A percentile compares a stretch with the other conserved stretches of the same genome.
These are phyloP conservation scores for Antheraea pernyi DNA, from an alignment of 1,140 invertebrate genomes.

Conservation along the genomic window DNA sequence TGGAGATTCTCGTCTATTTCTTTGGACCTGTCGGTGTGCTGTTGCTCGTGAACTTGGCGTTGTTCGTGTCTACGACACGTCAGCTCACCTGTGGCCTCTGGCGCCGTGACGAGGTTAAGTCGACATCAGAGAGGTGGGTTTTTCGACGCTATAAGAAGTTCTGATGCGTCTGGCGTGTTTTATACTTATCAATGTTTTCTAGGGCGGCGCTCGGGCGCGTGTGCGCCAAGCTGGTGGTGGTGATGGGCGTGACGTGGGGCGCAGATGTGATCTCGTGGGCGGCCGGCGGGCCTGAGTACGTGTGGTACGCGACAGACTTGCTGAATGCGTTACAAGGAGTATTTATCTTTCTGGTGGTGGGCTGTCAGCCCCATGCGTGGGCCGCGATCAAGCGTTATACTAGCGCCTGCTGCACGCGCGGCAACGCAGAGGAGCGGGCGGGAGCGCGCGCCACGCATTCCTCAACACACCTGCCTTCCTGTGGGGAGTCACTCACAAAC, in stretches of 20 bases:
- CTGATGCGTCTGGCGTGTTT: neutral
- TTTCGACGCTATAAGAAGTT: too few relatives aligned
- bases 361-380: slow-evolving; percentile 89
- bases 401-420: slow-evolving; percentile 80
- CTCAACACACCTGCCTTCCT: slow-evolving; percentile 88
- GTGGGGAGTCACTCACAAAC: slow-evolving; percentile 86
- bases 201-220: slow-evolving; percentile 88
- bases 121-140: slow-evolving; percentile 87
- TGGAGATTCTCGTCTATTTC: slow-evolving; percentile 90
- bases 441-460: slow-evolving; percentile 81
- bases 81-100: slow-evolving; percentile 92
- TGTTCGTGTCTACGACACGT: slow-evolving; percentile 89
- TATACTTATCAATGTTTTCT: slow-evolving; percentile 34
- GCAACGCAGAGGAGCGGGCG: slow-evolving; percentile 72
- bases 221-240: slow-evolving; percentile 90
- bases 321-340: slow-evolving; percentile 92
- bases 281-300: slow-evolving; percentile 86
- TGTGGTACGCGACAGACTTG: slow-evolving; percentile 90
- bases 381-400: slow-evolving; percentile 52
- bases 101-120: slow-evolving; percentile 92
- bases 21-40: slow-evolving; percentile 89
- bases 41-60: slow-evolving; percentile 86
- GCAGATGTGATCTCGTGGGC: slow-evolving; percentile 88
- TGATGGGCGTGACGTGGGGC: slow-evolving; percentile 93
- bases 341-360: slow-evolving; percentile 93